Conservation (phyloP, 2,113 vertebrate genomes). For the Amphilophus citrinellus region DNA sequence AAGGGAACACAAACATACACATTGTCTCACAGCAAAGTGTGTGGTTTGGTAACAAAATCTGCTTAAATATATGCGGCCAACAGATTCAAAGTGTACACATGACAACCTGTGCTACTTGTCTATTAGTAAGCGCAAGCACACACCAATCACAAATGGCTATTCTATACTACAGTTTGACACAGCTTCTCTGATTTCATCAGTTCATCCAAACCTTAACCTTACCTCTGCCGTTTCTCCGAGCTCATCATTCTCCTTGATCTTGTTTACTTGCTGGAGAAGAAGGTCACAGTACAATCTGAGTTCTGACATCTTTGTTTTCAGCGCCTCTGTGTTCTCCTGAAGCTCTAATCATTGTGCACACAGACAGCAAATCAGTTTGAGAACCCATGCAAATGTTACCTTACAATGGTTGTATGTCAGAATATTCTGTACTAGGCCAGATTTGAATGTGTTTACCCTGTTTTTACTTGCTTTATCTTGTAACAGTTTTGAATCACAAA, state of each 20-base stretch:
- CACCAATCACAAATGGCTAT: neutral
- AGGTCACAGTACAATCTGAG: constrained; percentile 97
- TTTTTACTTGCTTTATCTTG: neutral
- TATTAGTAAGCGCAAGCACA: neutral
- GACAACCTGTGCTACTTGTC: neutral
- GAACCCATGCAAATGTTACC: neutral
- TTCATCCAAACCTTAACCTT: constrained; percentile 39
- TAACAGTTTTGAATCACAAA: neutral
- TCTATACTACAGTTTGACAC: constrained; percentile 27
- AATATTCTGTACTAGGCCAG: neutral
- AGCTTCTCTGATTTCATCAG: constrained; percentile 51
- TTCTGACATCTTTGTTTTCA: constrained; percentile 98
- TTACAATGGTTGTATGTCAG: neutral
- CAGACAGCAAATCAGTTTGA: neutral
- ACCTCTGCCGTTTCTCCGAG: constrained; percentile 68
- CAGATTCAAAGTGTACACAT: neutral
- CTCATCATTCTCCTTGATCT: constrained; percentile 82
- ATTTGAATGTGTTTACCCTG: neutral
- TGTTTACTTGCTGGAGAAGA: constrained; percentile 96
- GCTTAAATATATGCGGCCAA: neutral
- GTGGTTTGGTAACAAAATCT: neutral
- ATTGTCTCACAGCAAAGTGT: neutral
- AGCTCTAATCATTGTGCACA: constrained; percentile 82
- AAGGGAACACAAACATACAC: constrained; percentile 17
- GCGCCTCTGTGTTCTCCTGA: constrained; percentile 92